Conservation (phyloP, 2,888 invertebrate genomes). For the Agrenia bidenticulata region DNA sequence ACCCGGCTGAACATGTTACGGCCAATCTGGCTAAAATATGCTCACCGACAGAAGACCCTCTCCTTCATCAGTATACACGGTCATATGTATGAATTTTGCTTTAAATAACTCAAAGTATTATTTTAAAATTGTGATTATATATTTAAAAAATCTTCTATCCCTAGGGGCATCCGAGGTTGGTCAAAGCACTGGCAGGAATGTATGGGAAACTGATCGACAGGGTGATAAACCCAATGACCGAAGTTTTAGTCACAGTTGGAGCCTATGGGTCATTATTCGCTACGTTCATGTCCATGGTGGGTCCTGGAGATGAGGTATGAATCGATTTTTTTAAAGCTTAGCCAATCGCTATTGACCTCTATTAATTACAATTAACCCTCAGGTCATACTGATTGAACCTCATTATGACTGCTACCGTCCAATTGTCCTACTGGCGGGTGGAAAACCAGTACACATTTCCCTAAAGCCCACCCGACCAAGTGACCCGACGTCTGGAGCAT, state of each 20-base stretch:
- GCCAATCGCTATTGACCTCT: not conserved
- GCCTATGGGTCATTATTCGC: conserved; percentile 89
- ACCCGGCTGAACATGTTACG: conserved; percentile 25
- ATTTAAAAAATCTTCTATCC: conserved; percentile 52
- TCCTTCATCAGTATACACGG: conserved; percentile 26
- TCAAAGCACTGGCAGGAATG: conserved; percentile 76
- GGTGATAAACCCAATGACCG: conserved; percentile 75
- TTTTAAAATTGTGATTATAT: no score
- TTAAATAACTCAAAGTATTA: no score
- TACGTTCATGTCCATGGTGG: conserved; percentile 81
- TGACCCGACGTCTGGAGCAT: conserved; percentile 67
- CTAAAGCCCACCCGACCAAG: conserved; percentile 68
- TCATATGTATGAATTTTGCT: conserved; percentile 21
- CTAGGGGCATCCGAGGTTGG: conserved; percentile 87
- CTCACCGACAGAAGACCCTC: conserved; percentile 6
- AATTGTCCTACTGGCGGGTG: conserved; percentile 87
- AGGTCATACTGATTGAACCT: conserved; percentile 96
- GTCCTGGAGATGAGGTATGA: conserved; percentile 62
- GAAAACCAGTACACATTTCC: conserved; percentile 81
- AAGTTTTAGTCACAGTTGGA: conserved; percentile 85
- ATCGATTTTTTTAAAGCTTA: not conserved
- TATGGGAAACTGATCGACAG: conserved; percentile 76
- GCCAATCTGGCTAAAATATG: conserved; percentile 25
- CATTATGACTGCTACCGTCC: conserved; percentile 98
- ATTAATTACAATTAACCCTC: conserved; percentile 54